Percentiles rank a stretch among this genome's conserved stretches.
These are phyloP conservation scores for Brevimyrus niger DNA, from an alignment of 2,113 vertebrate species.

Conservation along the genomic window DNA sequence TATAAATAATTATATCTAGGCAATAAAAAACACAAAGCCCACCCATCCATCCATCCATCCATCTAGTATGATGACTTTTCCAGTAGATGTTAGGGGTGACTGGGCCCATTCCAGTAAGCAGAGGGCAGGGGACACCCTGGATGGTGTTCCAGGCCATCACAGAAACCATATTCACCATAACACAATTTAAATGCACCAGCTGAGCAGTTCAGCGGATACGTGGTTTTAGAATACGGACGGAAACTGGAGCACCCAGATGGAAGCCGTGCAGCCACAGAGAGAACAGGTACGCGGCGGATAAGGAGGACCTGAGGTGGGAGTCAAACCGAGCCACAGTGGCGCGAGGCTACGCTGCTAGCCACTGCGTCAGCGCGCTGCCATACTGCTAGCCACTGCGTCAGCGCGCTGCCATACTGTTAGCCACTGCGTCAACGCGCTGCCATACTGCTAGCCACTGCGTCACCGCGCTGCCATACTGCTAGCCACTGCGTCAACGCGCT, in stretches of 20 bases:
- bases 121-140: background rate
- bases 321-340: background rate
- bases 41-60: background rate
- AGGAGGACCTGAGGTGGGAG: background rate
- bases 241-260: background rate
- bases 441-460: background rate
- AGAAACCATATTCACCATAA: background rate
- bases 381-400: background rate
- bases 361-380: background rate
- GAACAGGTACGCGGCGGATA: background rate
- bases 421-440: no score
- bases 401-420: background rate
- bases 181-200: background rate
- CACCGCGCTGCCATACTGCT: background rate
- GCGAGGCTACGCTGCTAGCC: background rate
- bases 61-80: background rate
- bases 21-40: background rate
- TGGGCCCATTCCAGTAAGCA: background rate
- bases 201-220: background rate
- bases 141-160: background rate
- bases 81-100: background rate
- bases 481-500: no score
- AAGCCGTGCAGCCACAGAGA: background rate
- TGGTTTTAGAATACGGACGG: background rate
- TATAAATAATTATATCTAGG: background rate